Base-by-base conservation (phyloP, 30 jellyfish, hydroid and myxozoan genomes). In the Pelagia noctiluca region DNA sequence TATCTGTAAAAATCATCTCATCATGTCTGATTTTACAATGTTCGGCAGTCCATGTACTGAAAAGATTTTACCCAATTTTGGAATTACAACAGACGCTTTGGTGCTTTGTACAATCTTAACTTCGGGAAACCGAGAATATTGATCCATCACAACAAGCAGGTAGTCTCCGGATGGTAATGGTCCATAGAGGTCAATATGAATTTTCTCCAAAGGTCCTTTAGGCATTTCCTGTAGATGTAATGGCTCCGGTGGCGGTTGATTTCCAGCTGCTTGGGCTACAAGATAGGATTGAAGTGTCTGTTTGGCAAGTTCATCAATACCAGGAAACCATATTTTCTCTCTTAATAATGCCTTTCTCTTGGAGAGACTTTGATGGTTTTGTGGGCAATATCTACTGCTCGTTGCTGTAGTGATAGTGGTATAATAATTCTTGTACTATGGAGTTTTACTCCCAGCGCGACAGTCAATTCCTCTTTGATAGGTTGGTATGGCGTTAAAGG, bases 301-400 rank as follows among this genome's bases (percentile, higher is more conserved):
- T 37, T 79, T 35, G 23, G 38, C 74, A 25, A 79, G 12, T 61
- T 79, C 90, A 35, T 61, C n/a, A n/a, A n/a, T n/a, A n/a, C n/a
- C n/a, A n/a, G n/a, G n/a, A n/a, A n/a, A 60, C 79, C 82, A 79
- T 7, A 79, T 60, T 42, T 64, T 64, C 54, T 79, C 82, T 64
- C 90, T 25, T 22, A 53, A 61, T 18, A 63, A 52, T 4, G 76
- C 69, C 2, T 64, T 67, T 54, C 71, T 82, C 68, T 82, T 79
- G 30, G 90, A 37, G 73, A 79, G 30, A 46, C 90, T 82, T 42
- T 79, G 90, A 24, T 79, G 90, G 21, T 46, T 79, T 79, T 65
- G 35, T 79, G 82, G 52, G 90, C 82, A 25, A 79, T 31, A 38
- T 79, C 74, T 5, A 77, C 49, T 11, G 90, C 82, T 79, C 50